A percentile compares a stretch with the other conserved stretches of the same genome.
phyloP scores from a whole-genome alignment of 2,113 vertebrate species.

The Scytalopus superciliaris region DNA sequence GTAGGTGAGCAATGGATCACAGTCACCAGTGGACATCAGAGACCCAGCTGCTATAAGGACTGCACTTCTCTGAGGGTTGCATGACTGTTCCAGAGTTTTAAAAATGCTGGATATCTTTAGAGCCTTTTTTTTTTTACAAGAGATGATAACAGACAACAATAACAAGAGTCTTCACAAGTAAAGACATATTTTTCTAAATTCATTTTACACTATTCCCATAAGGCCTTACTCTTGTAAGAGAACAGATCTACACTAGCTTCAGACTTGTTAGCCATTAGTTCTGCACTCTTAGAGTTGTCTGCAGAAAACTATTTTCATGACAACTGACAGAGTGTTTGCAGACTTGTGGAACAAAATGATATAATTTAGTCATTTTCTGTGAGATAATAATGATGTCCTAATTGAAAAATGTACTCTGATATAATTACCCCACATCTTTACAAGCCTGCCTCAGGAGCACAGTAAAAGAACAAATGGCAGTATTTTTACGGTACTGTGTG shows the following conservation, averaged over 20 bases:
- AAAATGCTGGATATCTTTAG: background rate
- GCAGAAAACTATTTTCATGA: background rate
- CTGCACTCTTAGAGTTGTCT: background rate
- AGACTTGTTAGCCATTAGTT: background rate
- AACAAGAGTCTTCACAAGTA: background rate
- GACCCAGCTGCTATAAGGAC: background rate
- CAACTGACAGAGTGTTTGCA: background rate
- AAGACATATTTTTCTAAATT: background rate
- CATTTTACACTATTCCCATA: background rate
- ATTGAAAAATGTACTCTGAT: constrained; percentile 22
- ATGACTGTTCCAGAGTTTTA: background rate
- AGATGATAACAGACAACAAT: background rate
- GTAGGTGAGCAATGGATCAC: background rate
- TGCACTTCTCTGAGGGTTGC: background rate
- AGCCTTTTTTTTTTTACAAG: background rate
- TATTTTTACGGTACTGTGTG: background rate
- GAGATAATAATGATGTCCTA: background rate
- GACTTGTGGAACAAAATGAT: background rate
- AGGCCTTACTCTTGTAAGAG: background rate
- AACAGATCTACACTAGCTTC: background rate
- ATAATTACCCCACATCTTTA: background rate
- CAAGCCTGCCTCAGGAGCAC: background rate
- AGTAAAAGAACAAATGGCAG: background rate
- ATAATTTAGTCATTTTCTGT: background rate
- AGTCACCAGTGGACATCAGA: background rate